These are phyloP conservation scores for Pissodes strobi DNA, from an alignment of 1,140 invertebrate species.

Conservation along the genomic window DNA sequence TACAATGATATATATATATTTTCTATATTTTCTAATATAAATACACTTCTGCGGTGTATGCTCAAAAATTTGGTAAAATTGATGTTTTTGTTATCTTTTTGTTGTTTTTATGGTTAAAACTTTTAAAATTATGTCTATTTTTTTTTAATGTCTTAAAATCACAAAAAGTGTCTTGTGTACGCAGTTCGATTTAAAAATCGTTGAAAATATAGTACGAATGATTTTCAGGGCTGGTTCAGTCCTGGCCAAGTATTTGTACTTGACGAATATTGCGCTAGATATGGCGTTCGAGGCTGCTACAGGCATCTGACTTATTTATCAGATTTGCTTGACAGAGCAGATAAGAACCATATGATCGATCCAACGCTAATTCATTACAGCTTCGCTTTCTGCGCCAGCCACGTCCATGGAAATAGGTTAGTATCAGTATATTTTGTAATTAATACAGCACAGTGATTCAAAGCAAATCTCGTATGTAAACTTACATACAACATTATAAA, in stretches of 20 bases:
- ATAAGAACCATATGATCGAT: conserved; percentile 95
- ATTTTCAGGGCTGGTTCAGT: conserved; percentile 94
- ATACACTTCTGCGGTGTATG: no score
- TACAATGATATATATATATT: no score
- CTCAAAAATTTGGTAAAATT: no score
- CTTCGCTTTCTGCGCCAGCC: conserved; percentile 98
- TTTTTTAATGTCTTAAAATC: no score
- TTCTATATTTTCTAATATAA: no score
- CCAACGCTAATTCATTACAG: conserved; percentile 98
- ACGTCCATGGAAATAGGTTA: conserved; percentile 96
- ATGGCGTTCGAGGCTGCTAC: conserved; percentile 96
- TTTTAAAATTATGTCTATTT: no score
- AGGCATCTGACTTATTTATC: conserved; percentile 95
- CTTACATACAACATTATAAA: no score
- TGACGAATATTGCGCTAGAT: conserved; percentile 97
- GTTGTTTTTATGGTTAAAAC: no score
- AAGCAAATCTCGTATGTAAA: background rate
- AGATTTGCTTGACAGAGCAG: conserved; percentile 93
- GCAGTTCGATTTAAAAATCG: no score
- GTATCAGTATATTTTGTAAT: conserved; percentile 37
- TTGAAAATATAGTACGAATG: no score
- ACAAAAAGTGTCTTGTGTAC: no score
- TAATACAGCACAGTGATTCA: conserved; percentile 2
- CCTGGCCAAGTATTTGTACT: conserved; percentile 97
- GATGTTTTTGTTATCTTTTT: no score